Conservation (phyloP, 1,140 invertebrate genomes). For the Scylla paramamosain region DNA sequence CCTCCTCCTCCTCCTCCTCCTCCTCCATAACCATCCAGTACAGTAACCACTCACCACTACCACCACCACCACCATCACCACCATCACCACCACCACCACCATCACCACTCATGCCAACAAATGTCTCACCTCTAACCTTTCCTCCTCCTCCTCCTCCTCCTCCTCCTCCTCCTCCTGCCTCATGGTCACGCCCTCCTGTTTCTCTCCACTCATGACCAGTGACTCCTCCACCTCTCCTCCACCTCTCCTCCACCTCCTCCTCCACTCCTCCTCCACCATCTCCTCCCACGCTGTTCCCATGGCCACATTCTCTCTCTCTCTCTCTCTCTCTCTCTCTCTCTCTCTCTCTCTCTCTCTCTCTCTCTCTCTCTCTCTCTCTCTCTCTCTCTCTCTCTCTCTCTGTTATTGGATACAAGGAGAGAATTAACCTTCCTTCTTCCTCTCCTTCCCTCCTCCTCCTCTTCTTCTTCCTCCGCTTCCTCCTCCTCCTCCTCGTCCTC, state of each 20-base stretch:
- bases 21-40: background rate
- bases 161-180: background rate
- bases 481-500: background rate
- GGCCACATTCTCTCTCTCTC: background rate
- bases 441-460: background rate
- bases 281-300: constrained; percentile 17
- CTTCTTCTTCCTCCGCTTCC: background rate
- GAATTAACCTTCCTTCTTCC: background rate
- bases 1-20: background rate
- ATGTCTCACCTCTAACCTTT: constrained; percentile 6
- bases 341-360: background rate
- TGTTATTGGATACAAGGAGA: too few relatives aligned
- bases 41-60: background rate
- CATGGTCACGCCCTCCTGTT: constrained; percentile 8
- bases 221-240: background rate
- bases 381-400: too few relatives aligned
- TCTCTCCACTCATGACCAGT: constrained; percentile 10
- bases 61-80: background rate
- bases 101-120: background rate
- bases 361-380: background rate
- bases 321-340: constrained; percentile 3
- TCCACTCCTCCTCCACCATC: background rate
- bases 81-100: background rate
- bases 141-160: background rate
- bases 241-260: background rate